Conservation (phyloP, 1,140 invertebrate species). For the Orius insidiosus region DNA sequence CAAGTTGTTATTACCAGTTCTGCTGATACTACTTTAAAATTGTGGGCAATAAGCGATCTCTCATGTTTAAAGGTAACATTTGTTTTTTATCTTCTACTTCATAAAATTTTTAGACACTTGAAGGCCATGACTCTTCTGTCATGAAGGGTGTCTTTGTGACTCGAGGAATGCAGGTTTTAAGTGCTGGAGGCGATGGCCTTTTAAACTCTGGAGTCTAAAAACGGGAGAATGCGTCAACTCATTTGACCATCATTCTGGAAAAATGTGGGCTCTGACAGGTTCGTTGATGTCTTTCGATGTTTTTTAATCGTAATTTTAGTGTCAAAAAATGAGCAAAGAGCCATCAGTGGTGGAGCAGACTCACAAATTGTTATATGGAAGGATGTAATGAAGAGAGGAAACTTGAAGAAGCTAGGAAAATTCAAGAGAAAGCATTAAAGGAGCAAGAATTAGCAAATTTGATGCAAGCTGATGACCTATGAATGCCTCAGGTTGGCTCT, state of each 20-base stretch:
- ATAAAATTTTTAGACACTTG: constrained; percentile 49
- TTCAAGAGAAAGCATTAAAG: constrained; percentile 51
- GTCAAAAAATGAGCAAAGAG: constrained; percentile 41
- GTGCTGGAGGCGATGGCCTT: constrained; percentile 73
- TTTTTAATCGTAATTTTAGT: constrained; percentile 24
- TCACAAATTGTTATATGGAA: constrained; percentile 70
- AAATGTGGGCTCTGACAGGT: constrained; percentile 69
- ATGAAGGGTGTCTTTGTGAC: constrained; percentile 65
- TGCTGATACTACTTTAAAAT: constrained; percentile 84
- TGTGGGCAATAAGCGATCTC: constrained; percentile 81
- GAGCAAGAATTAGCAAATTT: constrained; percentile 76
- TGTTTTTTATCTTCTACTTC: background rate
- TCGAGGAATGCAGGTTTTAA: constrained; percentile 74
- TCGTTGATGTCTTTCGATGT: constrained; percentile 10
- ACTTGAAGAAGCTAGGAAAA: constrained; percentile 40
- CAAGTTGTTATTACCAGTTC: constrained; percentile 81
- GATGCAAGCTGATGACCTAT: constrained; percentile 57
- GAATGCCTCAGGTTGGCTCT: constrained; percentile 70
- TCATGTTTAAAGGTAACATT: constrained; percentile 60
- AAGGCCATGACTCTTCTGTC: constrained; percentile 88
- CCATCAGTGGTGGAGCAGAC: constrained; percentile 85
- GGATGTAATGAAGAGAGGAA: constrained; percentile 56
- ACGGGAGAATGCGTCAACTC: constrained; percentile 68
- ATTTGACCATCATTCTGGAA: constrained; percentile 68
- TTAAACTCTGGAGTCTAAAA: constrained; percentile 82